A percentile compares a stretch with the other conserved stretches of the same genome.
These are phyloP conservation scores for Cyprinella venusta DNA, from an alignment of 2,797 vertebrate genomes.

Conservation along the genomic window DNA sequence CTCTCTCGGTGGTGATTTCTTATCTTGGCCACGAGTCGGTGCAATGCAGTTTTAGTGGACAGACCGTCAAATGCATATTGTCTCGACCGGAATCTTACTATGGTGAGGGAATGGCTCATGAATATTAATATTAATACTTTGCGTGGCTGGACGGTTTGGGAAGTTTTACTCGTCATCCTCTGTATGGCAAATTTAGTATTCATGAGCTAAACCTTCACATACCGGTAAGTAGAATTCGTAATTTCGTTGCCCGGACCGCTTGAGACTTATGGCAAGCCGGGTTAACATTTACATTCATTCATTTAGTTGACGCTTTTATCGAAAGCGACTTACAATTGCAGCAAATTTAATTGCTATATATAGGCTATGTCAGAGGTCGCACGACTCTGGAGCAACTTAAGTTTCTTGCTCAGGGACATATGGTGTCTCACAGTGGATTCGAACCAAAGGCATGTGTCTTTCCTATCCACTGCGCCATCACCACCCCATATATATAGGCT, in stretches of 20 bases:
- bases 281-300: neutral
- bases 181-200: neutral
- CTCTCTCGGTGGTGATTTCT: conserved; percentile 3
- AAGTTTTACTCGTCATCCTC: neutral
- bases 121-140: neutral
- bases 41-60: conserved; percentile 4
- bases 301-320: no score
- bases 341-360: no score
- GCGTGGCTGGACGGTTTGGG: neutral
- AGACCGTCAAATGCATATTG: neutral
- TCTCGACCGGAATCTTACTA: neutral
- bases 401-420: no score
- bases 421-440: no score
- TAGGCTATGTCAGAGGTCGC: no score
- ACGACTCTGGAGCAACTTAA: no score
- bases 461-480: no score
- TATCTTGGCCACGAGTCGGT: conserved; percentile 34
- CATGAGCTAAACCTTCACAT: neutral
- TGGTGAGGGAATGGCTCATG: neutral
- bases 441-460: no score
- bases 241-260: neutral
- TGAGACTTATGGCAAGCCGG: neutral
- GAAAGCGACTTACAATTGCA: no score
- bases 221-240: neutral
- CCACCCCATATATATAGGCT: no score